phyloP scores from a whole-genome alignment of 2,113 vertebrate genomes.

The Scatophagus argus region DNA sequence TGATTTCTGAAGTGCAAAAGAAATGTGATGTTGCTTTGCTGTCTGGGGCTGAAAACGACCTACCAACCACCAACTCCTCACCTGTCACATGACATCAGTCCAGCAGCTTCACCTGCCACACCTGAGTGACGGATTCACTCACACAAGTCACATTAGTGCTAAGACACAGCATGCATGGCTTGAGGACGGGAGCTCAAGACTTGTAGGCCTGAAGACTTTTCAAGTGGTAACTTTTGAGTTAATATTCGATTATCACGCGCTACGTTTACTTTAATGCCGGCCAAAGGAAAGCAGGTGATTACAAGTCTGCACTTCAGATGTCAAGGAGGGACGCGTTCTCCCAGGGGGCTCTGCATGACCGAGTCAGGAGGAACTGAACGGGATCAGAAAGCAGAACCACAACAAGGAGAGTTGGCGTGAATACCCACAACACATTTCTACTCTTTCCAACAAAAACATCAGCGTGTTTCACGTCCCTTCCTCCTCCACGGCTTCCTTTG shows the following conservation, averaged over 20 bases:
- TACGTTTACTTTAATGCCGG: not conserved
- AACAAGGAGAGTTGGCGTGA: not conserved
- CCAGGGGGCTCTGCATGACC: conserved; percentile 28
- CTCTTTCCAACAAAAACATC: not conserved
- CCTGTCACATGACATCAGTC: conserved; percentile 5
- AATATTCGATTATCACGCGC: not conserved
- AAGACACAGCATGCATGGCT: not conserved
- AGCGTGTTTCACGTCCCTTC: not conserved
- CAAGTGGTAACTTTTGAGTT: not conserved
- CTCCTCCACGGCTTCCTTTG: conserved; percentile 8
- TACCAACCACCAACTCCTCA: not conserved
- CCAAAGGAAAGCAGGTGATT: conserved; percentile 15
- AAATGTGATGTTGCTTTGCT: too few species aligned
- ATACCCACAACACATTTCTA: not conserved
- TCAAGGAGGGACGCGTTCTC: conserved; percentile 16
- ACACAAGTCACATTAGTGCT: not conserved
- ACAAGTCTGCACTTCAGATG: conserved; percentile 15
- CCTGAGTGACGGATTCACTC: not conserved
- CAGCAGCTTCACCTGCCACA: not conserved
- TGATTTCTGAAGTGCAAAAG: too few species aligned
- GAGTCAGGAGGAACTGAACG: conserved; percentile 23
- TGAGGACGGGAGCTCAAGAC: not conserved
- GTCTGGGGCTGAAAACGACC: too few species aligned
- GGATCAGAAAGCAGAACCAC: too few species aligned
- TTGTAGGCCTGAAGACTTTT: not conserved